These are phyloP conservation scores for Meloe dianella DNA, from an alignment of 2,888 invertebrate species.

Conservation along the genomic window DNA sequence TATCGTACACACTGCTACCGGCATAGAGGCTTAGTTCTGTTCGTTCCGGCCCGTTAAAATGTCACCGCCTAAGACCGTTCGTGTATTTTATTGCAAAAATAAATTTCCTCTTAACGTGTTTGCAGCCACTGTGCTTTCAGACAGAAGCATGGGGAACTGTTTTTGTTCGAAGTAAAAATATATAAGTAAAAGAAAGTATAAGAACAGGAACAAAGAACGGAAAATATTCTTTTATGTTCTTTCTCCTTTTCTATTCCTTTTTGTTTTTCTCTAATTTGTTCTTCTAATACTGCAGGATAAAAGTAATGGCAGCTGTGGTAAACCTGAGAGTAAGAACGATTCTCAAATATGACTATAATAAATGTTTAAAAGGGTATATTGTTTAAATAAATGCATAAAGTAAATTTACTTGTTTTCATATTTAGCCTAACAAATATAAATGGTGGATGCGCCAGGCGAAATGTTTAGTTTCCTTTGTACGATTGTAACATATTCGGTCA, in stretches of 20 bases:
- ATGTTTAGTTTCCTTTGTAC: no score
- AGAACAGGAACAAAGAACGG: conserved; percentile 32
- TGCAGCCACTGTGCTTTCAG: conserved; percentile 36
- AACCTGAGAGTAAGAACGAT: not conserved
- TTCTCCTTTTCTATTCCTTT: conserved; percentile 24
- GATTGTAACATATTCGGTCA: no score
- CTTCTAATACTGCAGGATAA: not conserved
- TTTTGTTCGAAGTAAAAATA: conserved; percentile 35
- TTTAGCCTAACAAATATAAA: not conserved
- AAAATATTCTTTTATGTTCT: conserved; percentile 20
- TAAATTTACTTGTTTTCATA: no score
- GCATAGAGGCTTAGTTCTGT: conserved; percentile 32
- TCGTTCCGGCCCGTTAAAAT: conserved; percentile 48
- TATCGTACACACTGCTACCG: conserved; percentile 19
- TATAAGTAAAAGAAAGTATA: conserved; percentile 27
- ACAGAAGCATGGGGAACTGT: conserved; percentile 31
- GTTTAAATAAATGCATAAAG: no score
- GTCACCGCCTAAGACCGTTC: conserved; percentile 48
- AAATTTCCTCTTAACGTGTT: conserved; percentile 46
- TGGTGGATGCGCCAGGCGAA: conserved; percentile 5
- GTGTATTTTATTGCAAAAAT: conserved; percentile 52
- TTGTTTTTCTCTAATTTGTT: conserved; percentile 12
- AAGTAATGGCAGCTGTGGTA: not conserved
- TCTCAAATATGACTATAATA: no score
- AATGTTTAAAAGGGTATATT: no score